Base-by-base conservation (phyloP, 2,113 vertebrate species). In the Pachycephala philippinensis region DNA sequence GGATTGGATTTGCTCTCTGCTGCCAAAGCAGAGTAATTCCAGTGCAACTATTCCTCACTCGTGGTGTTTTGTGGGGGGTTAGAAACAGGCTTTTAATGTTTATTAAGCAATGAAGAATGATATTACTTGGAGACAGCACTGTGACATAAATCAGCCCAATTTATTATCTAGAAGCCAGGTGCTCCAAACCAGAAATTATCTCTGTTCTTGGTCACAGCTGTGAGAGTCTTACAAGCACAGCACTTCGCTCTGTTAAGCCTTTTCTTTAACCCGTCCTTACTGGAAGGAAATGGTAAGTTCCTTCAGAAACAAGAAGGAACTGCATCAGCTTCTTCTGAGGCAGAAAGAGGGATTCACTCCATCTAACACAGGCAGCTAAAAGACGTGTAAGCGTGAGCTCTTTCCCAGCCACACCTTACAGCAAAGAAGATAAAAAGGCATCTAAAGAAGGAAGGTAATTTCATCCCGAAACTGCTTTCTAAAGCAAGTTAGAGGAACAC, bases 81-180 rank as follows among this genome's bases (percentile, higher is more conserved):
- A 71, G 64, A 81, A 91, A 59, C 13, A 81, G 47, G 33, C 22
- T 92, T 65, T 79, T 78, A 87, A 66, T 84, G 77, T 68, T 94
- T 74, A 66, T 87, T 77, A 78, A 87, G 56, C 17, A 81, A 54
- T 82, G 77, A 70, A 70, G 72, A 66, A 49, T 70, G 33, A 27
- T 11, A 18, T 70, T 74, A 76, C 31, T 77, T 37, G 28, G 64
- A 80, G n/a, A 49, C 20, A 89, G 33, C 22, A 31, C 15, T 50
- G 20, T 70, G 59, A 70, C 52, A 87, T 69, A 94, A 78, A 87
- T 90, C 72, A 78, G 12, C 21, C 39, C 39, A 78, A 75, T 93
- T 80, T 89, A 91, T 57, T 33, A 37, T 30, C 42, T 35, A 78
- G 54, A 63, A 93, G 54, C 47, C 56, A 87, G 30, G 12, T 77